Base-by-base conservation (phyloP, 2,797 vertebrate species). In the Falco naumanni region DNA sequence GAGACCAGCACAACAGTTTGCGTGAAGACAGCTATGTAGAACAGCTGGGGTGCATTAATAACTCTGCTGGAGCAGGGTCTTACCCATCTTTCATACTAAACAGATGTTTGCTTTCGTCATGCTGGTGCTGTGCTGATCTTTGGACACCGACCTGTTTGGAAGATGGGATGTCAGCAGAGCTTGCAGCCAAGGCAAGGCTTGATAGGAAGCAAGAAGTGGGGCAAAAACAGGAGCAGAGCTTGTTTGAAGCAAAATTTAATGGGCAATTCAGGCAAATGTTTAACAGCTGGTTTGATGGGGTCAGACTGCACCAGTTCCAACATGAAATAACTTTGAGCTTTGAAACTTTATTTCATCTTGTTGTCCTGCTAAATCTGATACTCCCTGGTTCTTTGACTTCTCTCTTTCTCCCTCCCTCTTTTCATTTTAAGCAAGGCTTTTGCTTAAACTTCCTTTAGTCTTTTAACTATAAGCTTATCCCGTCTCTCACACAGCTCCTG, bases 301-400 rank as follows among this genome's bases (percentile, higher is more conserved):
- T 92, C 65, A 84, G 65, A 65, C 82, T 5, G 10, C 48, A 81
- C 65, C 56, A 50, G 63, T 85, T 85, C 59, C 59, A 78, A 75
- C 22, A 65, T 93, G 76, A 93, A 89, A 66, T 63, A 94, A 64
- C 43, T 50, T 57, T 37, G 57, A 84, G 92, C 84, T 94, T 91
- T 93, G 71, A 84, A 92, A 82, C 28, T 53, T 95, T 87, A 71
- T 87, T 96, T 95, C n/a, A 51, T 93, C 81, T 78, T 92, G 28
- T 82, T 89, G 77, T 87, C 69, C 39, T n/a, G 63, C 53, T 93
- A 71, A 91, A 90, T 75, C 60, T 93, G 61, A 48, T 84, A 78
- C 69, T 90, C 20, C 31, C n/a, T 13, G 11, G 8, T 24, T 77
- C 79, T 94, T 95, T 19, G 13, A 76, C 87, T 95, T 85, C 47